Conservation (phyloP, 2,888 invertebrate species). For the Lasiommata megera region DNA sequence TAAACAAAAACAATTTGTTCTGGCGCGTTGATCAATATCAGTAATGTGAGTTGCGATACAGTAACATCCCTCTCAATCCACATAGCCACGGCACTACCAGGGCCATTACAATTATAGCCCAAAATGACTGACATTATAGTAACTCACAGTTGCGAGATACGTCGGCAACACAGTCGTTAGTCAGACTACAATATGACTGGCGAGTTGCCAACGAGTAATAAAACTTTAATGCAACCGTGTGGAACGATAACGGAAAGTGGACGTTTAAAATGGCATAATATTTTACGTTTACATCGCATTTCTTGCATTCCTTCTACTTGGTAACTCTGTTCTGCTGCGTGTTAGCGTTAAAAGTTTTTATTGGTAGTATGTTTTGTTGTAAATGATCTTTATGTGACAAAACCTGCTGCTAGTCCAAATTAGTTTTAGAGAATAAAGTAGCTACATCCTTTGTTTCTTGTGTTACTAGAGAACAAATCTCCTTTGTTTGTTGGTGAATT, state of each 20-base stretch:
- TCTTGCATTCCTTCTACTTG: constrained; percentile 9
- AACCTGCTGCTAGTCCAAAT: neutral
- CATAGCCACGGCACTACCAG: constrained; percentile 9
- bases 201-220: constrained; percentile 33
- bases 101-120: constrained; percentile 14
- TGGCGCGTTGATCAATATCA: neutral
- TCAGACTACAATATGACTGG: constrained; percentile 35
- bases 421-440: neutral
- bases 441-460: neutral
- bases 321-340: neutral
- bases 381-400: constrained; percentile 11
- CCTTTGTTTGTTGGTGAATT: neutral
- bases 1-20: neutral
- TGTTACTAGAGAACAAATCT: neutral
- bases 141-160: constrained; percentile 29
- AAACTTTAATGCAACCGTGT: constrained; percentile 35
- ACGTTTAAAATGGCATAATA: constrained; percentile 31
- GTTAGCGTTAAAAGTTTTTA: constrained; percentile 4
- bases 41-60: neutral
- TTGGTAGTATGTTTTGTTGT: neutral
- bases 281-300: constrained; percentile 17
- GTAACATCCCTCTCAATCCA: constrained; percentile 6
- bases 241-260: constrained; percentile 34
- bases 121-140: constrained; percentile 21
- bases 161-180: constrained; percentile 33